These are phyloP conservation scores for Galbula dea DNA, from an alignment of 2,113 vertebrate genomes.

Conservation along the genomic window DNA sequence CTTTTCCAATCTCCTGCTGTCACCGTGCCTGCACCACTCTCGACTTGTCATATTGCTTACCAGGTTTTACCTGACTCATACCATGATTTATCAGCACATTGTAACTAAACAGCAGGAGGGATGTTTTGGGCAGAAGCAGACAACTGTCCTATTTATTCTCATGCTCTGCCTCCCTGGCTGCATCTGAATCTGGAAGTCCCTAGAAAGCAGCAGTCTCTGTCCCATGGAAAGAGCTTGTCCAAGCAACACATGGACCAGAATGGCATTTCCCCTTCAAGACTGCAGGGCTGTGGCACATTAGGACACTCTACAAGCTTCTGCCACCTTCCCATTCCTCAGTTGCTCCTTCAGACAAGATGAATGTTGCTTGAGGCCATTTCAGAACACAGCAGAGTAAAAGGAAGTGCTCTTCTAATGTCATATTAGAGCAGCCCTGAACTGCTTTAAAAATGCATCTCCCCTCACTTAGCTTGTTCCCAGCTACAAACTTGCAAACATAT, in stretches of 20 bases:
- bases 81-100: not conserved
- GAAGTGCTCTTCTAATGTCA: no score
- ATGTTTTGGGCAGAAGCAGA: not conserved
- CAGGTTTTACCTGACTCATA: not conserved
- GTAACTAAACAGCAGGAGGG: not conserved
- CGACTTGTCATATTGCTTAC: not conserved
- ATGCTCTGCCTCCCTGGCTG: not conserved
- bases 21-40: not conserved
- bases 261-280: not conserved
- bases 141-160: not conserved
- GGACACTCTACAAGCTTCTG: not conserved
- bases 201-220: not conserved
- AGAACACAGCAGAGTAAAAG: not conserved
- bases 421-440: no score
- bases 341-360: not conserved
- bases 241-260: not conserved
- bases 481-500: not conserved
- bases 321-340: not conserved
- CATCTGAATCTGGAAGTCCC: not conserved
- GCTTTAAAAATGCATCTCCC: not conserved
- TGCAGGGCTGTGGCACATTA: not conserved
- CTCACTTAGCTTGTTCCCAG: not conserved
- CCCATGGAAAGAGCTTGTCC: not conserved
- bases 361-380: not conserved
- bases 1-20: not conserved